Conservation (phyloP, 1,140 invertebrate species). For the Lineus longissimus region DNA sequence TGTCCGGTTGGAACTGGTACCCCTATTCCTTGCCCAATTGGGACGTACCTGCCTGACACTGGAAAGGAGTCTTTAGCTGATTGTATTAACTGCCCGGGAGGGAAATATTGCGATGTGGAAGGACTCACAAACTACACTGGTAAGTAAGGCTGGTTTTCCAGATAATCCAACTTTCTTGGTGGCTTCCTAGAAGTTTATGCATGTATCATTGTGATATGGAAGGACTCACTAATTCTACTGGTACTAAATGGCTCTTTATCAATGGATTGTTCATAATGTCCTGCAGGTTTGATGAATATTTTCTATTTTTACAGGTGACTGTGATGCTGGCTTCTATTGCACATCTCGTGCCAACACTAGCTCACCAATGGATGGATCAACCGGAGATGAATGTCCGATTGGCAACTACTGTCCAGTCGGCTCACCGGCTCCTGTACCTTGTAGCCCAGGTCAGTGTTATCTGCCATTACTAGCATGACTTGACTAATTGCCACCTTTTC, state of each 20-base stretch:
- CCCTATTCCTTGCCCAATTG: constrained; percentile 37
- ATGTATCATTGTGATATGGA: no score
- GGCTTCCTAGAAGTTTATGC: no score
- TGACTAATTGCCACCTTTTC: background rate
- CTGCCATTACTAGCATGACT: no score
- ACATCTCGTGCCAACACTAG: constrained; percentile 29
- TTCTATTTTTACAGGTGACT: constrained; percentile 26
- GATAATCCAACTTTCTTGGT: no score
- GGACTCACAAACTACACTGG: constrained; percentile 40
- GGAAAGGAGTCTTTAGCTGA: constrained; percentile 19
- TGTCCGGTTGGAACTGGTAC: constrained; percentile 39
- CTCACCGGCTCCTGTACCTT: constrained; percentile 32
- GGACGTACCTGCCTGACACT: constrained; percentile 38
- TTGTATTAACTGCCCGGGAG: constrained; percentile 43
- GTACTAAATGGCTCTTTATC: no score
- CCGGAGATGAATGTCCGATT: constrained; percentile 41
- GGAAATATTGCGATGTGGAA: constrained; percentile 37
- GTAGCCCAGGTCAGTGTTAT: constrained; percentile 42
- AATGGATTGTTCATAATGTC: no score
- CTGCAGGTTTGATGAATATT: no score
- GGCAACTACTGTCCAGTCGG: constrained; percentile 42
- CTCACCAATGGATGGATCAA: constrained; percentile 40
- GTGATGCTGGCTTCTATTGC: constrained; percentile 43
- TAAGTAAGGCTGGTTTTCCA: constrained; percentile 9
- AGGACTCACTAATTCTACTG: no score